Percentiles rank a stretch among this genome's conserved stretches.
phyloP scores from a whole-genome alignment of 2,888 invertebrate species.

The Chrysodeixis includens region DNA sequence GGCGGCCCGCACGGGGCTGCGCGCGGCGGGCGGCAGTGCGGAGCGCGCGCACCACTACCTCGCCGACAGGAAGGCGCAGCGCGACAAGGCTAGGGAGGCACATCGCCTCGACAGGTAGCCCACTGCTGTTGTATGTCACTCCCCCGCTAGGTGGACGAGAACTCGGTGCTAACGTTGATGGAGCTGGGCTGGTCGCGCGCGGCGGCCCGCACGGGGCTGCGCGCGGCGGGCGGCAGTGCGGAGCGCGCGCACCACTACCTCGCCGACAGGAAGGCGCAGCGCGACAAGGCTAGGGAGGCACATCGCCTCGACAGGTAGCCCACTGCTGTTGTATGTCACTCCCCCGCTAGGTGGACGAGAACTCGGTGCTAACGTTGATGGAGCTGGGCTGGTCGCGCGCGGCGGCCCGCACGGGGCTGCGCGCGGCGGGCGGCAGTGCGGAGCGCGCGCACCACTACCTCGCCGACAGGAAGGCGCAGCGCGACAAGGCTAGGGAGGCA shows the following conservation, averaged over 20 bases:
- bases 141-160: no score
- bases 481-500: constrained; percentile 76
- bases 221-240: constrained; percentile 79
- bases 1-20: constrained; percentile 92
- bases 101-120: constrained; percentile 8
- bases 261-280: constrained; percentile 86
- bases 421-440: constrained; percentile 76
- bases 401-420: no score
- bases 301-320: no score
- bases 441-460: constrained; percentile 91
- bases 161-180: no score
- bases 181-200: constrained; percentile 90
- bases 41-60: constrained; percentile 91
- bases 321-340: no score
- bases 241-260: constrained; percentile 91
- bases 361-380: no score
- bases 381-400: constrained; percentile 90
- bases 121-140: no score
- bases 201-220: constrained; percentile 92
- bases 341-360: no score
- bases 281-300: constrained; percentile 76
- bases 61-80: constrained; percentile 86
- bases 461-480: constrained; percentile 86
- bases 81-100: constrained; percentile 76
- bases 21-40: constrained; percentile 79